Evolutionary conservation across 2,888 invertebrate genomes (phyloP), one percentile per base, ranked within the genome.

Genomic region (Steinernema carpocapsae): DNA sequence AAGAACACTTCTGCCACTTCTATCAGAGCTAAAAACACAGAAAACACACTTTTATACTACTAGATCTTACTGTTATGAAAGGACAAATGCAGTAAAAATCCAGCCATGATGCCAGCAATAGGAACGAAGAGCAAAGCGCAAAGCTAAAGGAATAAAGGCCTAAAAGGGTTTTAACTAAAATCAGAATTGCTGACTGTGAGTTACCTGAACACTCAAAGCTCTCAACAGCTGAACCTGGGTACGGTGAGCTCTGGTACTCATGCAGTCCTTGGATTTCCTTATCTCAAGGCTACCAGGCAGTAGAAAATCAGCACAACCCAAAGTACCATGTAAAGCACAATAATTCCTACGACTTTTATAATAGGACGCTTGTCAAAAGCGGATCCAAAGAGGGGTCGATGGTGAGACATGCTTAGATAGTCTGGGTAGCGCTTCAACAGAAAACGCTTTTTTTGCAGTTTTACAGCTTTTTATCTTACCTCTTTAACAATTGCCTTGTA

Each of bases 1-100:
- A 48, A 48, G n/a, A 48, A n/a, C n/a, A 48, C 19, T 14, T 48
- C 48, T n/a, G 48, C 48, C 48, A 48, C 48, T 48, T 48, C 48
- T 48, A 48, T 48, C 48, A 48, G 19, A 14, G 48, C 48, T 48
- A 19, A 14, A 48, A n/a, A 19, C 6, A 19, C n/a, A 48, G 37
- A 10, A n/a, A n/a, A n/a, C n/a, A 6, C 37, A 37, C 4, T 37
- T 48, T 48, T 2, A n/a, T 3, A 2, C 3, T 17, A 14, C 17
- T 3, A 14, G 48, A 14, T 17, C 17, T 48, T 48, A 48, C 48
- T 19, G 48, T 48, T 48, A 14, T 48, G 48, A 14, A 48, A 48
- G 48, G 48, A 19, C 6, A 48, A 14, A n/a, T 48, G 48, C 3
- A 48, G 48, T 4, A 48, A 17, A 14, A 48, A 48, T 48, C 48